These are phyloP conservation scores for Loripinus fragilis DNA, from an alignment of 2,888 invertebrate genomes.

Conservation along the genomic window DNA sequence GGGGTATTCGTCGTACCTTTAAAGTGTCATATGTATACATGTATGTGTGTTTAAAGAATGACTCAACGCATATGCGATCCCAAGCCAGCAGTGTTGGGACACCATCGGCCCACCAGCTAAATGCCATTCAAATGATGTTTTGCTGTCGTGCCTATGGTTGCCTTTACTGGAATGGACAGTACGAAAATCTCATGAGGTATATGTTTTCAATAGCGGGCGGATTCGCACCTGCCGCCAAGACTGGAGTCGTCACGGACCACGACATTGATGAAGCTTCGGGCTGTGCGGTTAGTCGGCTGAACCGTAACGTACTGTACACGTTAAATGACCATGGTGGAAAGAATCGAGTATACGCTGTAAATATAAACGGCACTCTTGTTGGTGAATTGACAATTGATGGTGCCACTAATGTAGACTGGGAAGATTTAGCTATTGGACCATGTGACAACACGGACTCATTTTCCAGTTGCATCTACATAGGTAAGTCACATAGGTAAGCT, in stretches of 20 bases:
- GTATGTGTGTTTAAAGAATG: no score
- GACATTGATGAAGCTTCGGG: constrained; percentile 58
- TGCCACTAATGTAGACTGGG: constrained; percentile 57
- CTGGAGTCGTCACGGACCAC: neutral
- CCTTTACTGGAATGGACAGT: no score
- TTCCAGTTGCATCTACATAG: constrained; percentile 28
- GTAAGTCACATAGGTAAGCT: no score
- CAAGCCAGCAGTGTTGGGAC: no score
- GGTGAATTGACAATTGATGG: constrained; percentile 32
- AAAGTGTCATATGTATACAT: no score
- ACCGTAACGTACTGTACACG: constrained; percentile 51
- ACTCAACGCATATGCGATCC: no score
- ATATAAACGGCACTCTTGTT: constrained; percentile 21
- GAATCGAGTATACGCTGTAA: constrained; percentile 44
- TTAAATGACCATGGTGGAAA: constrained; percentile 59
- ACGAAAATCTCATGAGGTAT: no score
- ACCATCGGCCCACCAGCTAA: no score
- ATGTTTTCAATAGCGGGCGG: no score
- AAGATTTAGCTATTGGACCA: constrained; percentile 61
- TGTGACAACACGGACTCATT: constrained; percentile 33
- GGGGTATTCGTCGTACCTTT: no score
- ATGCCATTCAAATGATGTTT: no score
- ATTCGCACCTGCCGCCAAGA: neutral
- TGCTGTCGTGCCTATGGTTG: no score
- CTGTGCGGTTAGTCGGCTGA: constrained; percentile 57